Conservation (phyloP, 2,888 invertebrate species). For the Yponomeuta cagnagella region DNA sequence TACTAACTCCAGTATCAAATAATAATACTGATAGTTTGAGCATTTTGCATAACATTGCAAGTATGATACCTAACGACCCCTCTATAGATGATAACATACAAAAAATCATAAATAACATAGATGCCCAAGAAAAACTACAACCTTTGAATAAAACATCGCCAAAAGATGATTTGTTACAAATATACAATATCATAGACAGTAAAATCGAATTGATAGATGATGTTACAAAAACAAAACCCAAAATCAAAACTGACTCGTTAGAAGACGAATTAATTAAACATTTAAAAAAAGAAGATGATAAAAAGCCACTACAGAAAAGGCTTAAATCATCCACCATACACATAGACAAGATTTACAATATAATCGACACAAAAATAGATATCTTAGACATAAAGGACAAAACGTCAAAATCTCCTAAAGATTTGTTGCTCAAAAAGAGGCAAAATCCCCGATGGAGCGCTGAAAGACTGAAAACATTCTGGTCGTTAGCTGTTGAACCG, state of each 20-base stretch:
- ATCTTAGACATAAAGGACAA: background rate
- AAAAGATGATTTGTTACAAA: background rate
- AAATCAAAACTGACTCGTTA: background rate
- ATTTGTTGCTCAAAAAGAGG: background rate
- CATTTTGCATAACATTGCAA: background rate
- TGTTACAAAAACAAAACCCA: background rate
- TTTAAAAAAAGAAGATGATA: background rate
- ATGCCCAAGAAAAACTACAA: background rate
- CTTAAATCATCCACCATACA: background rate
- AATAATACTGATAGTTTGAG: background rate
- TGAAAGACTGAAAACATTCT: background rate
- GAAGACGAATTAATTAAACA: background rate
- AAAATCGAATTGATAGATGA: background rate
- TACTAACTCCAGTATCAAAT: background rate
- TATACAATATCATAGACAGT: background rate
- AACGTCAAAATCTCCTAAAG: background rate
- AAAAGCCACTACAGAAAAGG: background rate
- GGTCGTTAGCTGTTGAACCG: slow-evolving; percentile 14
- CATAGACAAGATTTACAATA: background rate
- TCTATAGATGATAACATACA: background rate
- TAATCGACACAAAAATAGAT: background rate
- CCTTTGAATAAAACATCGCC: background rate
- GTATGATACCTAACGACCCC: background rate
- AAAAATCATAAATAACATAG: background rate
- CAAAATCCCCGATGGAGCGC: background rate